Base-by-base conservation (phyloP, 2,888 invertebrate species). In the Malthinus seriepunctatus region DNA sequence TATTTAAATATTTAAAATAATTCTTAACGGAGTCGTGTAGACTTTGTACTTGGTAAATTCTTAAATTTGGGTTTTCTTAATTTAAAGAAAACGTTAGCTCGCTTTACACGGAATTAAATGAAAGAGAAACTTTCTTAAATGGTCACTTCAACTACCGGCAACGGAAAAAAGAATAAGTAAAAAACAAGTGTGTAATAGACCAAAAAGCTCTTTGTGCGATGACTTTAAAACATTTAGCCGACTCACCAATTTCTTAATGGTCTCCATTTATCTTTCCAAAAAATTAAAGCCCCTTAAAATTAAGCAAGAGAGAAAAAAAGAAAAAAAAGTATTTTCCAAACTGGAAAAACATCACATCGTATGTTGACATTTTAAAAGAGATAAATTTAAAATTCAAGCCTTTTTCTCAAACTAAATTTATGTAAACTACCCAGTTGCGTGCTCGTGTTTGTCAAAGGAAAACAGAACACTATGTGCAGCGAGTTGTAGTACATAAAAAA, bases 401-500 rank as follows among this genome's bases (percentile, higher is more conserved):
- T 51, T 51, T 51, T 51, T 44, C 8, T 42, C 51, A 42, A 32
- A 51, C 14, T 10, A 51, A 42, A 51, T 51, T 51, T 44, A 44
- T 42, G 44, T 51, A 51, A 51, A 51, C 42, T 39, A 44, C 37
- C 37, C 44, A 33, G 51, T 51, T 42, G 51, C 33, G 51, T 51
- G 51, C 39, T 51, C 51, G 51, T 51, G 51, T 51, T 51, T 51
- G 51, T 51, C 51, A 51, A 51, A 51, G 51, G 44, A 51, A 51
- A 51, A 51, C 51, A 51, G 39, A 51, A 51, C 51, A 51, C 51
- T 51, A 51, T 51, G 44, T 42, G 42, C 51, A 51, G 44, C 51
- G 10, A n/a, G 23, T n/a, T 51, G 33, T 32, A 44, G 34, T 32
- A 42, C 34, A 51, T 32, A 51, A 51, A n/a, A 51, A 44, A 42